Conservation (phyloP, 2,797 vertebrate species). For the Poecilia gillii region DNA sequence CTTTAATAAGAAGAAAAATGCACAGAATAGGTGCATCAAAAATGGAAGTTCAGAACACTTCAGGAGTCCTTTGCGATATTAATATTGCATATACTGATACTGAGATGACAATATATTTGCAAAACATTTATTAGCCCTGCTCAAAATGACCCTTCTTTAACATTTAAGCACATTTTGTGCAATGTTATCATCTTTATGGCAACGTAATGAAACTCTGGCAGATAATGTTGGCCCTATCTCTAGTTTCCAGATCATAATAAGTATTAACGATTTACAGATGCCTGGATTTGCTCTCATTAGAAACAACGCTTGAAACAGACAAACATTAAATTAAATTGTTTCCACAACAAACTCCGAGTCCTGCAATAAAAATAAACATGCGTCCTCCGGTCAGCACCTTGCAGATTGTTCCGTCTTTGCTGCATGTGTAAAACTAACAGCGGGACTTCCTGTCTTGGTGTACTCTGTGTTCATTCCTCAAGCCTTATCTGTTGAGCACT, state of each 20-base stretch:
- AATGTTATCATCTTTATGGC: background rate
- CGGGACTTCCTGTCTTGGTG: slow-evolving; percentile 58
- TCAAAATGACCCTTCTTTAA: background rate
- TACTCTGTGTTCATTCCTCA: slow-evolving; percentile 27
- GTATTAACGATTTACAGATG: background rate
- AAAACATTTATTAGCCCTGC: background rate
- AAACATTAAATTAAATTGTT: slow-evolving; percentile 8
- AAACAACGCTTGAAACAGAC: background rate
- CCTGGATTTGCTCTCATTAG: background rate
- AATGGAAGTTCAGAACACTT: background rate
- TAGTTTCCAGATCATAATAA: background rate
- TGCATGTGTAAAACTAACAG: slow-evolving; percentile 42
- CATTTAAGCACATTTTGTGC: background rate
- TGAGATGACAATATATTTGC: background rate
- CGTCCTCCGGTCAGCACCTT: slow-evolving; percentile 3
- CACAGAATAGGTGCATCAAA: background rate
- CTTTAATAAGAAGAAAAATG: background rate
- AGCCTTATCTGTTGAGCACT: slow-evolving; percentile 66
- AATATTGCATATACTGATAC: background rate
- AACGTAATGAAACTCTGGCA: background rate
- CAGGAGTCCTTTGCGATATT: background rate
- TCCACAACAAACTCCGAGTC: background rate
- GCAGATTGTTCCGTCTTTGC: slow-evolving; percentile 34
- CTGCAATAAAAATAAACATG: background rate
- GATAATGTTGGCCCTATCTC: background rate